Evolutionary conservation across 2,113 vertebrate species (phyloP), one percentile per base, ranked within the genome.

Genomic region (Psophia crepitans): DNA sequence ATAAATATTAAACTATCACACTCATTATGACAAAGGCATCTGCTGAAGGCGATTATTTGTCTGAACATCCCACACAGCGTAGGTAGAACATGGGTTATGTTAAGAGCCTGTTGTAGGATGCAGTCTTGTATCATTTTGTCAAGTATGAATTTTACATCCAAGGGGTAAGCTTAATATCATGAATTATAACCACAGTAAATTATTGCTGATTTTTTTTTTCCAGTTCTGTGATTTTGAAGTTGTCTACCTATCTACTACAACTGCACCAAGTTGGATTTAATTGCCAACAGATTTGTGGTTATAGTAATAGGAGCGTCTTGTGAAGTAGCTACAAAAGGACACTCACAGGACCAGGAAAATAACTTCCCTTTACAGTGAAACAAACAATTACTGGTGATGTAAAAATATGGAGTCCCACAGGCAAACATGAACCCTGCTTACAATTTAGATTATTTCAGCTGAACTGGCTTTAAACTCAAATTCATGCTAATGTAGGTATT

Each of bases 11-110:
- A 96, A 85, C 89, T 84, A 92, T 95, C 92, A 91, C 93, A 94
- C 92, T 97, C 92, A 30, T 95, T 91, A 93, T 94, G 97, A 97
- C 94, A 97, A 96, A 96, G 94, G 94, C 95, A 97, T 97, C 97
- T 97, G 95, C 92, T 95, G 84, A 95, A 97, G 93, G 81, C 84
- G 49, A 97, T 91, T 97, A 95, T 97, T 97, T 96, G 96, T 96
- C 95, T 97, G 87, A 95, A 80, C 94, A 95, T 82, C 94, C 95
- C 84, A 95, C 97, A 87, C 87, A 91, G 95, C 81, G 95, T 93
- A 97, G 95, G 94, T 96, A 96, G 93, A 96, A 87, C 89, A 95
- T 64, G 91, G 92, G 95, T 93, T 93, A 96, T 94, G 93, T 97
- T 96, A 96, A 96, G 92, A 97, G 91, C 81, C 76, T 92, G 74